Percentiles rank a stretch among this genome's conserved stretches.
Conservation (phyloP, 2,888 invertebrate genomes). For the Colostygia pectinataria region DNA sequence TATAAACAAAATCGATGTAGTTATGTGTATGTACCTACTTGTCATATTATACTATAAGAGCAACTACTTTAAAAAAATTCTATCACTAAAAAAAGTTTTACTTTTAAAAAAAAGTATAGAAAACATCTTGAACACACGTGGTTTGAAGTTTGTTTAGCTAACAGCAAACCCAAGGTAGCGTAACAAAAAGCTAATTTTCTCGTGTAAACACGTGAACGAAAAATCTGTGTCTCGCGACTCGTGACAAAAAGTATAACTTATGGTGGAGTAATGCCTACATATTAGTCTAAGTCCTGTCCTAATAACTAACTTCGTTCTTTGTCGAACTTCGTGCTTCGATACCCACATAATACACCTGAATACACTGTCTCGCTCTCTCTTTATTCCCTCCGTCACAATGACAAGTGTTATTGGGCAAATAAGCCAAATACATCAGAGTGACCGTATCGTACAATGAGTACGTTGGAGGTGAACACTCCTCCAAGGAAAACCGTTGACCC, state of each 20-base stretch:
- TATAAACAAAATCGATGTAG: neutral
- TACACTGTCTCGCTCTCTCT: slow-evolving; percentile 4
- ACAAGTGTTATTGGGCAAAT: slow-evolving; percentile 33
- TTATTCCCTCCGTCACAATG: slow-evolving; percentile 15
- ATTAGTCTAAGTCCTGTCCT: slow-evolving; percentile 2
- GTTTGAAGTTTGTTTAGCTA: slow-evolving; percentile 36
- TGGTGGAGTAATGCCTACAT: slow-evolving; percentile 8
- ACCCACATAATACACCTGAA: slow-evolving; percentile 11
- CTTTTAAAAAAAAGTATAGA: too few species aligned
- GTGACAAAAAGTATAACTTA: slow-evolving; percentile 26
- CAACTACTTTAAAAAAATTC: too few species aligned
- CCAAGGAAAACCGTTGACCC: slow-evolving; percentile 80
- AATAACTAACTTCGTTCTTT: slow-evolving; percentile 2
- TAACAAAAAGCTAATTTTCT: slow-evolving; percentile 57
- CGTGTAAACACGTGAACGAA: slow-evolving; percentile 59
- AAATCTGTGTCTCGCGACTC: slow-evolving; percentile 42
- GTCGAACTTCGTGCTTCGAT: slow-evolving; percentile 19
- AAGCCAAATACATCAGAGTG: slow-evolving; percentile 38
- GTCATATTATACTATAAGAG: too few species aligned
- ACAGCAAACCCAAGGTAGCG: slow-evolving; percentile 40
- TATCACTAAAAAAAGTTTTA: too few species aligned
- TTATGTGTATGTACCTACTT: too few species aligned
- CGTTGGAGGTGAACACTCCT: slow-evolving; percentile 76
- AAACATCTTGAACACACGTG: slow-evolving; percentile 19
- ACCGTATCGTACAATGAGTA: slow-evolving; percentile 61